Base-by-base conservation (phyloP, 1,140 invertebrate genomes). In the Ceratoteleas bidentatus region DNA sequence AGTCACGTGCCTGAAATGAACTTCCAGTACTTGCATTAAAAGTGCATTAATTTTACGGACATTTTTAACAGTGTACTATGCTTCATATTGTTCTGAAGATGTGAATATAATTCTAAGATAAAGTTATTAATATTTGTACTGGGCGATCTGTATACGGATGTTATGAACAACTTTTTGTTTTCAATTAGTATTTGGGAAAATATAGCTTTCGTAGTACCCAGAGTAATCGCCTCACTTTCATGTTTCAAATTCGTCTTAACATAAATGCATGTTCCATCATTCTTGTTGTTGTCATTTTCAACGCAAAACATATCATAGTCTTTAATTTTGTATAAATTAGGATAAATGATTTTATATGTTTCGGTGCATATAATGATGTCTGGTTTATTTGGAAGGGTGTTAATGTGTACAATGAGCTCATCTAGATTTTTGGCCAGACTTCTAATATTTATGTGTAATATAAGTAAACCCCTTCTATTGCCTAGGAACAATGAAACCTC, bases 81-180 rank as follows among this genome's bases (percentile, higher is more conserved):
- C n/a, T 43, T 11, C n/a, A 1, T 32, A 24, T 43, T 4, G 7
- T 7, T 32, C 11, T 60, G 13, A n/a, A 60, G n/a, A 45, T 60
- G 45, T 10, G 2, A 10, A 24, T 43, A 32, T 3, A 60, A 5
- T n/a, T 60, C 40, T 24, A 24, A 0, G 24, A 60, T 60, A 15
- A 60, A 60, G 8, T 14, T 11, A 0, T 8, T 11, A 14, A n/a
- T n/a, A n/a, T n/a, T 15, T 2, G 16, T n/a, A 6, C 11, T 13
- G 45, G 43, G 57, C 6, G 57, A 60, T 24, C 57, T 43, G n/a
- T 60, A 60, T 14, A 60, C 11, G n/a, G 57, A 43, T 1, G 57
- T 60, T 45, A 56, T 2, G 32, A 38, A 38, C 3, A 60, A 32
- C 40, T 38, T 57, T n/a, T 13, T 36, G 10, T 3, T 13, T 5